Conservation (phyloP, 2,888 invertebrate genomes). For the Gastrophysa polygoni region DNA sequence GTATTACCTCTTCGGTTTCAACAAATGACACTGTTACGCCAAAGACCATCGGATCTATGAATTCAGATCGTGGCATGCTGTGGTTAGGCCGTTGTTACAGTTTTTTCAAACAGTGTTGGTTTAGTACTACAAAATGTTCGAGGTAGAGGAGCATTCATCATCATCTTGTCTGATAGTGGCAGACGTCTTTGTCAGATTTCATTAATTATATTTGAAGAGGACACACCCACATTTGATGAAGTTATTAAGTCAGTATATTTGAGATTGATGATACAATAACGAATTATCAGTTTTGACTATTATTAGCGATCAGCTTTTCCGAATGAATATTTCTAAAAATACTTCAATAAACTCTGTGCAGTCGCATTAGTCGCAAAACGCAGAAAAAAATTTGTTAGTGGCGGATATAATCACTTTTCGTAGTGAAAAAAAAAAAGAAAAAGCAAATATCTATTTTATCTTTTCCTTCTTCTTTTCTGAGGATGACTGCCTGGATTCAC, state of each 20-base stretch:
- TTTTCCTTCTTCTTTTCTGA: too few species aligned
- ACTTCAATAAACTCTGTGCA: too few species aligned
- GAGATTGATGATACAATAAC: too few species aligned
- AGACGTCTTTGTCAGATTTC: conserved; percentile 23
- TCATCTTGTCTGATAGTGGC: conserved; percentile 20
- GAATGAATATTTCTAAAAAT: too few species aligned
- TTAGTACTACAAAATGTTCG: conserved; percentile 16
- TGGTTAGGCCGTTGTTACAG: conserved; percentile 24
- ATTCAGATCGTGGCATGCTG: conserved; percentile 30
- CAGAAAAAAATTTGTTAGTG: too few species aligned
- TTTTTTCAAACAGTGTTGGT: conserved; percentile 26
- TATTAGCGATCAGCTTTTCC: too few species aligned
- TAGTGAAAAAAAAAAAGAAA: too few species aligned
- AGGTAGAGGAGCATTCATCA: conserved; percentile 23
- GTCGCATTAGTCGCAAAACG: too few species aligned
- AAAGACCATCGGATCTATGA: conserved; percentile 26
- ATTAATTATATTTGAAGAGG: conserved; percentile 21
- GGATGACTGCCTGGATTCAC: too few species aligned
- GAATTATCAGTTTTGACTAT: too few species aligned
- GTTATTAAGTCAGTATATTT: conserved; percentile 10
- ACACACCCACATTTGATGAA: background rate
- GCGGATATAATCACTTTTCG: too few species aligned
- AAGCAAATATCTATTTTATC: too few species aligned
- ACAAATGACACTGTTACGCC: conserved; percentile 16
- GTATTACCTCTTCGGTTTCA: conserved; percentile 7